Base-by-base conservation (phyloP, 1,140 invertebrate genomes). In the Danaus melanippus region DNA sequence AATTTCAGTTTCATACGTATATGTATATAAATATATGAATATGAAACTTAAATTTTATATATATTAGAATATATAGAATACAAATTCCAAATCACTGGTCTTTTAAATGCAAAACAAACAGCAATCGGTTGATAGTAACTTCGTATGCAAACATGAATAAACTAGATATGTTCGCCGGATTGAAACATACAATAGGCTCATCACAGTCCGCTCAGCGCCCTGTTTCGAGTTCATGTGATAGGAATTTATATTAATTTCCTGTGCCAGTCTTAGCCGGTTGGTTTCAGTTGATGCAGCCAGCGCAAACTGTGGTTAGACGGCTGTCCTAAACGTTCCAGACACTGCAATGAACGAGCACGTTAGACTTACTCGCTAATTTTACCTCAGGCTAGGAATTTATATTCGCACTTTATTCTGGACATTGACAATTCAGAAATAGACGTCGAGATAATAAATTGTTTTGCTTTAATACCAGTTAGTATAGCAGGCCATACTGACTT, bases 211-310 rank as follows among this genome's bases (percentile, higher is more conserved):
- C 57, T 60, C 46, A 62, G 68, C 62, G 56, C 66, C 60, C 62
- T 64, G 58, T 64, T 71, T 62, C 65, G 58, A 74, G 73, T 77
- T 72, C 64, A 74, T 75, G 72, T 72, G 74, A 79, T 75, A 74
- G 70, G 71, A 84, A 84, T 84, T 82, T 79, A 80, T 84, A 84
- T 82, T 82, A 78, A 84, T 82, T 84, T 84, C 77, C 79, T 80
- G 75, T 79, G 72, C 71, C 64, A 69, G 67, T 67, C 64, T 56
- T 66, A 72, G 69, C 66, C 69, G 71, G 75, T 77, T 72, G 74
- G 73, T 61, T 69, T 71, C 71, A 77, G 73, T 76, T 66, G 69
- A 71, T 68, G 73, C 66, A 68, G 66, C 69, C 52, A 64, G 58
- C 64, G 66, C 68, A 72, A 77, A 75, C 71, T 84, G 80, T 76